A percentile compares a stretch with the other conserved stretches of the same genome.
phyloP scores from a whole-genome alignment of 2,888 invertebrate species.

The Apeira syringaria region DNA sequence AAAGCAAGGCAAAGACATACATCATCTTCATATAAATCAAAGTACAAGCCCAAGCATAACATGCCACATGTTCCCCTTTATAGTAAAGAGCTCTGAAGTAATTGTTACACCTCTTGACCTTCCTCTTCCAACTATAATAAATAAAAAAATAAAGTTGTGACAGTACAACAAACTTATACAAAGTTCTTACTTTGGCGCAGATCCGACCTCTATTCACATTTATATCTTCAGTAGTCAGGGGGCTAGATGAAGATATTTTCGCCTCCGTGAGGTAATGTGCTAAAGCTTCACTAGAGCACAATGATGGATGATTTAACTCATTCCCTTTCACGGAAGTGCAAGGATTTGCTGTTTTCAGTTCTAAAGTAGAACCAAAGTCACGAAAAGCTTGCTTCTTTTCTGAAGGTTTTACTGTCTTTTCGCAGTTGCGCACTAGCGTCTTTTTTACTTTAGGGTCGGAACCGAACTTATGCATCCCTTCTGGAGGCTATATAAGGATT shows the following conservation, averaged over 20 bases:
- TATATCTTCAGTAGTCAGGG: constrained; percentile 42
- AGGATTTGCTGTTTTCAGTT: constrained; percentile 30
- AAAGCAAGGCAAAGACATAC: no score
- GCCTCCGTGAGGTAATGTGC: constrained; percentile 61
- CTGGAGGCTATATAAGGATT: no score
- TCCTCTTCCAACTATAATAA: no score
- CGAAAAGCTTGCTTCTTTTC: constrained; percentile 41
- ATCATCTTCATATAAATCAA: no score
- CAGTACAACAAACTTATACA: no score
- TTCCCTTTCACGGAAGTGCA: constrained; percentile 42
- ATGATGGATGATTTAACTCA: constrained; percentile 52
- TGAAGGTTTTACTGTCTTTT: constrained; percentile 46
- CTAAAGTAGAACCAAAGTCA: constrained; percentile 44
- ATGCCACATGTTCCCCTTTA: no score
- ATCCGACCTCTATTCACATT: constrained; percentile 49
- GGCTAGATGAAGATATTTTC: constrained; percentile 45
- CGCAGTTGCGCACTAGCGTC: constrained; percentile 63
- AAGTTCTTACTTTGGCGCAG: constrained; percentile 51
- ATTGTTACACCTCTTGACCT: no score
- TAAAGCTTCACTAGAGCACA: constrained; percentile 67
- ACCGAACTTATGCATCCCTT: constrained; percentile 53
- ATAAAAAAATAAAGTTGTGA: no score
- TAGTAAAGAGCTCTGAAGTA: no score
- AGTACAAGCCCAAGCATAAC: no score
- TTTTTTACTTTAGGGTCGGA: constrained; percentile 68